Conservation (phyloP, 1,140 invertebrate genomes). For the Drosophila ironensis region DNA sequence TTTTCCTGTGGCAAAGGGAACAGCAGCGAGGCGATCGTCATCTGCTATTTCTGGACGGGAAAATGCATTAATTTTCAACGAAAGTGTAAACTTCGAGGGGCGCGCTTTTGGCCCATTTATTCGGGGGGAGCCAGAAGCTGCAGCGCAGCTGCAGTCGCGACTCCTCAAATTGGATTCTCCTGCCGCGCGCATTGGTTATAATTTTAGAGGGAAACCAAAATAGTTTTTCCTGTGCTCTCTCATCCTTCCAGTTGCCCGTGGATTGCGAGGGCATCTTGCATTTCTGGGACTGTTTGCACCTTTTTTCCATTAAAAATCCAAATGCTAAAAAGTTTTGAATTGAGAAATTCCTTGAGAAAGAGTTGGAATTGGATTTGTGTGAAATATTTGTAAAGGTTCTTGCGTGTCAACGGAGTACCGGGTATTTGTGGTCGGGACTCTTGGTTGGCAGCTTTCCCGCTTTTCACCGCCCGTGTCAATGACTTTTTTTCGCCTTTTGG, state of each 20-base stretch:
- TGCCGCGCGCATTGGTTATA: conserved; percentile 20
- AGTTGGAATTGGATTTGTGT: no score
- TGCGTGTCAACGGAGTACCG: no score
- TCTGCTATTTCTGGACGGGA: conserved; percentile 47
- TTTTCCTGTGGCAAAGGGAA: conserved; percentile 22
- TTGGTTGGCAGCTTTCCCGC: neutral
- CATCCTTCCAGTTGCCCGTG: neutral
- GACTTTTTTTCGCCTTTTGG: conserved; percentile 76
- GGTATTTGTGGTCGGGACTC: neutral
- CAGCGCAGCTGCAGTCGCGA: neutral
- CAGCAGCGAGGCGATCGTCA: conserved; percentile 46
- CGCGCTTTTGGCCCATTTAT: conserved; percentile 62
- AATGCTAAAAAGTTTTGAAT: no score
- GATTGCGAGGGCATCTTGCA: no score
- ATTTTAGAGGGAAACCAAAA: conserved; percentile 40
- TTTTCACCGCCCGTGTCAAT: conserved; percentile 61
- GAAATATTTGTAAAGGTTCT: no score
- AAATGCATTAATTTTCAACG: conserved; percentile 35
- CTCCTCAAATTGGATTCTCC: conserved; percentile 21
- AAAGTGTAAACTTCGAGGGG: conserved; percentile 29
- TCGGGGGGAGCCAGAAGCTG: conserved; percentile 3
- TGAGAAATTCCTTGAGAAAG: no score
- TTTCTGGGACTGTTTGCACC: no score
- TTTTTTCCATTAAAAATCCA: no score
- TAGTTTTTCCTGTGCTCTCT: conserved; percentile 17